These are phyloP conservation scores for Pteria penguin DNA, from an alignment of 2,888 invertebrate species.

Conservation along the genomic window DNA sequence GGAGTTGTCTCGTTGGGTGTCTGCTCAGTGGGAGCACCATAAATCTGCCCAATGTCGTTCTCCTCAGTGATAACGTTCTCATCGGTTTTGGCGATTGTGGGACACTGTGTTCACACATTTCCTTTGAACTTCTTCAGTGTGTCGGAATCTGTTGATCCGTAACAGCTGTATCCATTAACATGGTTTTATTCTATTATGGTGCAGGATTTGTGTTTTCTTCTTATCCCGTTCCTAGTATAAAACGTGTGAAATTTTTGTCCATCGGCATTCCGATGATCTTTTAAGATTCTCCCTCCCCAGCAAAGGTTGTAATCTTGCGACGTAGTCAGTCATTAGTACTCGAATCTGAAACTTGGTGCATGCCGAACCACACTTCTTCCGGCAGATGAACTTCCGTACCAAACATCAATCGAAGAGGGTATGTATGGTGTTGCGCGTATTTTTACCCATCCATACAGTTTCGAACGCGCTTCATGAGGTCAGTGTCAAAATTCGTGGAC, in stretches of 20 bases:
- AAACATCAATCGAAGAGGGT: constrained; percentile 22
- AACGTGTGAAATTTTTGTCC: not conserved
- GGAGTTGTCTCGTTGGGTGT: not conserved
- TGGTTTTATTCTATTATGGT: too few relatives aligned
- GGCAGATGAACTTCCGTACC: constrained; percentile 31
- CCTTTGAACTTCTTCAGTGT: too few relatives aligned
- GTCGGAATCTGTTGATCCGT: too few relatives aligned
- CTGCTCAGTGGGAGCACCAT: not conserved
- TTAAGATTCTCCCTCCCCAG: too few relatives aligned
- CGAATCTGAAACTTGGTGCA: not conserved
- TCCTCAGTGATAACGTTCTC: not conserved
- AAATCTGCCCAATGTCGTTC: not conserved
- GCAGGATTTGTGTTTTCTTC: too few relatives aligned
- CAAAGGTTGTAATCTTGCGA: not conserved
- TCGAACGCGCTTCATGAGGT: not conserved
- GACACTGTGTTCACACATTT: not conserved
- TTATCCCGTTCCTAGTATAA: constrained; percentile 12
- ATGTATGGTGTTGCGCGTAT: not conserved
- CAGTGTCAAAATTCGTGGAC: not conserved
- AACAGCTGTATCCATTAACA: too few relatives aligned
- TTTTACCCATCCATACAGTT: not conserved
- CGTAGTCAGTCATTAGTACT: not conserved
- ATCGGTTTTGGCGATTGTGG: not conserved
- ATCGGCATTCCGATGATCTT: too few relatives aligned
- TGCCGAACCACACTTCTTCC: constrained; percentile 27